These are phyloP conservation scores for Litocranius walleri DNA, from an alignment of 2,113 vertebrate species.

Conservation along the genomic window DNA sequence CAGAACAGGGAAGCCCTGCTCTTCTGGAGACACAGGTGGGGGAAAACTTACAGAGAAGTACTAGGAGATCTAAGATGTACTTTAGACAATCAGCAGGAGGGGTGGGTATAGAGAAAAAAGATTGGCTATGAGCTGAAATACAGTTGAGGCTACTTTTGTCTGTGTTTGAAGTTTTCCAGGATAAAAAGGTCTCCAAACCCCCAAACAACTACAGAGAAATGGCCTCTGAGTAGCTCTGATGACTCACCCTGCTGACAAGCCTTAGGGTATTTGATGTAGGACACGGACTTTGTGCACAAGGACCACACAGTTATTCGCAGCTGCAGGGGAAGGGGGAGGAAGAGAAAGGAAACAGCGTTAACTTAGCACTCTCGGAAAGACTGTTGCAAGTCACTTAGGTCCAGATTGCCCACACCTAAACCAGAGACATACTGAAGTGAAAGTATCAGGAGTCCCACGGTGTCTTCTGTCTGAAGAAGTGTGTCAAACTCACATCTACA, in stretches of 20 bases:
- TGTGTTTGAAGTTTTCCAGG: rapidly evolving
- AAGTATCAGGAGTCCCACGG: no score
- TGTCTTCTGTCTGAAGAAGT: not conserved
- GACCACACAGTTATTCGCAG: constrained; percentile 98
- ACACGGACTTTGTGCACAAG: constrained; percentile 96
- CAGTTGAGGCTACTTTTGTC: not conserved
- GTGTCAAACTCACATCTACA: not conserved
- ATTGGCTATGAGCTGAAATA: rapidly evolving
- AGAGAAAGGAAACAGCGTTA: not conserved
- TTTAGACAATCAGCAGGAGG: no score
- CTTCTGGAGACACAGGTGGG: not conserved
- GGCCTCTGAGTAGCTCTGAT: not conserved
- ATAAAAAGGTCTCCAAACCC: no score
- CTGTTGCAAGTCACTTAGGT: not conserved
- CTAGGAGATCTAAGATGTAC: rapidly evolving
- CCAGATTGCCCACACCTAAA: rapidly evolving
- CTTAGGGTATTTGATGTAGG: constrained; percentile 99
- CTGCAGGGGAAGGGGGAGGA: constrained; percentile 76
- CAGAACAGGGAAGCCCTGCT: not conserved
- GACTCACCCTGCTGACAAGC: constrained; percentile 94
- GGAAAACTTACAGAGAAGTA: not conserved
- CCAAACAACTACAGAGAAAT: no score
- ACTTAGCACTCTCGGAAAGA: not conserved
- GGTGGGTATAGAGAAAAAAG: no score
- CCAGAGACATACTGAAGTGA: no score